These are phyloP conservation scores for Hirundo rustica DNA, from an alignment of 2,797 vertebrate species.

Conservation along the genomic window DNA sequence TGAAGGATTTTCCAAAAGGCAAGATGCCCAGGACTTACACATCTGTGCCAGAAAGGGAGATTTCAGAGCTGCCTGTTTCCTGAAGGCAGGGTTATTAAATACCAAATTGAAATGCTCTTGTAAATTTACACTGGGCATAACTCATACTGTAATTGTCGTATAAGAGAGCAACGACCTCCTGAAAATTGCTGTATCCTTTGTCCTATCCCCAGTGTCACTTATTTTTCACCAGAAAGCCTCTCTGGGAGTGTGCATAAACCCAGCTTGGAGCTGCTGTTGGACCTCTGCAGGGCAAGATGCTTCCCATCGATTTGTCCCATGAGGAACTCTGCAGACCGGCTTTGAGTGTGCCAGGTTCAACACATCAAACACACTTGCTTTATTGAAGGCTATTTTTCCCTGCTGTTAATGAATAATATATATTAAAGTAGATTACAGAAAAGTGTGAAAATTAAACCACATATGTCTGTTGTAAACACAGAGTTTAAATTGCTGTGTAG, in stretches of 20 bases:
- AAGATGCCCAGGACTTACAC: not conserved
- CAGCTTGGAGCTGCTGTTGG: not conserved
- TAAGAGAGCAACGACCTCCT: not conserved
- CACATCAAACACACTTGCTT: not conserved
- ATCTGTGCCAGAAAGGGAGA: not conserved
- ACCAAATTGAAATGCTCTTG: not conserved
- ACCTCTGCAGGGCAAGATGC: not conserved
- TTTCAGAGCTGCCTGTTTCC: not conserved
- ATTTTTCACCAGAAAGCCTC: not conserved
- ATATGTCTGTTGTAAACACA: slow-evolving; percentile 20
- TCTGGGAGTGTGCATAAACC: rapidly evolving
- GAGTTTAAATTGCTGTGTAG: slow-evolving; percentile 12
- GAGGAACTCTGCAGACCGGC: not conserved
- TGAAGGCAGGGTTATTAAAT: not conserved
- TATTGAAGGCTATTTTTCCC: not conserved
- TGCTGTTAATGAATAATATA: not conserved
- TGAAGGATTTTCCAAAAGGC: not conserved
- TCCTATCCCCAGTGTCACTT: not conserved
- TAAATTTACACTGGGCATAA: not conserved
- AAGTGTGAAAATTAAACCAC: not conserved
- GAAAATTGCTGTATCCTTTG: not conserved
- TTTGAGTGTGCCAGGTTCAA: not conserved
- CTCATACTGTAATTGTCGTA: not conserved
- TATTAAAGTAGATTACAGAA: not conserved
- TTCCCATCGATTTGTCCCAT: not conserved